phyloP scores from a whole-genome alignment of 2,797 vertebrate species.

The Hafferia zeledoni region DNA sequence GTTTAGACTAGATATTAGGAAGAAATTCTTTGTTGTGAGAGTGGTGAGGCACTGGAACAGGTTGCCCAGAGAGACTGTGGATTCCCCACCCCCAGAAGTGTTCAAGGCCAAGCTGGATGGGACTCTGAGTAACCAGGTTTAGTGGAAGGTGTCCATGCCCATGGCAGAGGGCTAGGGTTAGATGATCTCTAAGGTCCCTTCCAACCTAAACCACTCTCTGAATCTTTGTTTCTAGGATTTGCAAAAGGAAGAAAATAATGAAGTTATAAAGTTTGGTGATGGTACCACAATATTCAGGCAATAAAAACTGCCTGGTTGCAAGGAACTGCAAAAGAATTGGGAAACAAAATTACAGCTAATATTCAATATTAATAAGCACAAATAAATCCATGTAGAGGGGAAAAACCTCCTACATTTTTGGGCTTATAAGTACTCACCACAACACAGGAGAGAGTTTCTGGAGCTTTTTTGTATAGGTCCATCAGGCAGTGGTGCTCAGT shows the following conservation, averaged over 20 bases:
- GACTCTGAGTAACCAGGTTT: not conserved
- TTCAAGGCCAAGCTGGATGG: not conserved
- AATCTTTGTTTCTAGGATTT: not conserved
- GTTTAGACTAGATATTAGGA: not conserved
- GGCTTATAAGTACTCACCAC: not conserved
- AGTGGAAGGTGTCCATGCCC: no score
- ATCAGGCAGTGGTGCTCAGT: not conserved
- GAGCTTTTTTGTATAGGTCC: not conserved
- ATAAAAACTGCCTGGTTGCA: not conserved
- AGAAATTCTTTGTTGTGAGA: not conserved
- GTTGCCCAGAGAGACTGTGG: not conserved
- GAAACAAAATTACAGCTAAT: not conserved
- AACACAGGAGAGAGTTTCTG: not conserved
- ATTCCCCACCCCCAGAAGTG: not conserved
- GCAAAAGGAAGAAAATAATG: not conserved
- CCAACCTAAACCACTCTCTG: no score
- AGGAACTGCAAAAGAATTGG: not conserved
- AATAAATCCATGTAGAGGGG: not conserved
- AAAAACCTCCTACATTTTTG: not conserved
- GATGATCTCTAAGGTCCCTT: not conserved
- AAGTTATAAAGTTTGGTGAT: not conserved
- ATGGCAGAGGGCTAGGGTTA: not conserved
- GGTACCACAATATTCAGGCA: not conserved
- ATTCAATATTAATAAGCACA: not conserved
- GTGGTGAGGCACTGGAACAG: not conserved